Evolutionary conservation across 2,888 invertebrate species (phyloP), one percentile per base, ranked within the genome.

Genomic region (Kuschelorhynchus macadamiae): DNA sequence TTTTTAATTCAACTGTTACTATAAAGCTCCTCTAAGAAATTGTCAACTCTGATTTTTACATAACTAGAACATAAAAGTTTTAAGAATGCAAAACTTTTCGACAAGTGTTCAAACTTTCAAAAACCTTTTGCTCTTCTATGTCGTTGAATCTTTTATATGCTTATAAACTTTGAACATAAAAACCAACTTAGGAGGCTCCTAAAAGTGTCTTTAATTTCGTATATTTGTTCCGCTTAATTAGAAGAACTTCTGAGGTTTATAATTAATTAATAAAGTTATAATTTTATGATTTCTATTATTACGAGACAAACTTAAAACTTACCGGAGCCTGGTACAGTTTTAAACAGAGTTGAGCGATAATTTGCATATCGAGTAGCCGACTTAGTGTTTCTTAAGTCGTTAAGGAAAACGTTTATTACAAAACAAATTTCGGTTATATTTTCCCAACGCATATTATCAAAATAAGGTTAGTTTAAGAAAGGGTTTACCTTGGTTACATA

Each of bases 141-240:
- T 41, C 52, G 56, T 41, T 68, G 59, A 68, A 63, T 68, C 57
- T 63, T 68, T 68, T 68, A 68, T 63, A 46, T 33, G 20, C 59
- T 63, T 59, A 55, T 68, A 68, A 68, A 68, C 39, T 63, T 68
- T 42, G 41, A 52, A 21, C 50, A 59, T 59, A 65, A 65, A 65
- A 65, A 57, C 30, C 33, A 39, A 50, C 65, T 65, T 50, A 64
- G 18, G 39, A 56, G 39, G 50, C 36, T 55, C 30, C 30, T 18
- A 20, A 49, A 49, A 56, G 49, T 50, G 60, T 30, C 12, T 20
- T 12, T 52, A 44, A 57, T 57, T 65, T 59, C 52, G 59, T 46
- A 59, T 65, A 59, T 65, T 65, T 65, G 44, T 49, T 21, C 16
- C 36, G 21, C 46, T 42, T 65, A 57, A 65, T 65, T 56, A 56